These are phyloP conservation scores for Paramormyrops kingsleyae DNA, from an alignment of 2,113 vertebrate species.

Conservation along the genomic window DNA sequence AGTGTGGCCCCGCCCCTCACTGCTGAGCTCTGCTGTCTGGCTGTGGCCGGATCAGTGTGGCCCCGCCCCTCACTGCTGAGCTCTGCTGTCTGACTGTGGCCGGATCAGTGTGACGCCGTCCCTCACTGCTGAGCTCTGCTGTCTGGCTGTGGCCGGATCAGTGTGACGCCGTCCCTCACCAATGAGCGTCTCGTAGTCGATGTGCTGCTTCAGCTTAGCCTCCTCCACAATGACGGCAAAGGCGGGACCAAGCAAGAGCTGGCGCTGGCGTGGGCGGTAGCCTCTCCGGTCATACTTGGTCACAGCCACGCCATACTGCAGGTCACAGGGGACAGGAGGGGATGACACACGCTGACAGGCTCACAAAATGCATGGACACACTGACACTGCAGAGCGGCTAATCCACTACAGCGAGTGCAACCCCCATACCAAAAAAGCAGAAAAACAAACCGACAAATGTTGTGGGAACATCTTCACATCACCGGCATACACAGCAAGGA, in stretches of 20 bases:
- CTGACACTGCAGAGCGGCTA: not conserved
- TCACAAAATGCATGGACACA: not conserved
- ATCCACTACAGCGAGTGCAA: not conserved
- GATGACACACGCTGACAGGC: not conserved
- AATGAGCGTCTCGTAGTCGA: conserved; percentile 77
- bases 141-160: not conserved
- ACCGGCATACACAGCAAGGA: not conserved
- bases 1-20: conserved; percentile 44
- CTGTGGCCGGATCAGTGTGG: not conserved
- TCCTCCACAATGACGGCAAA: conserved; percentile 77
- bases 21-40: conserved; percentile 53
- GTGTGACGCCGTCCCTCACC: conserved; percentile 50
- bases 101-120: not conserved
- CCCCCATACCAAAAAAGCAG: not conserved
- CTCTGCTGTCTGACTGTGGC: not conserved
- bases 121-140: conserved; percentile 66
- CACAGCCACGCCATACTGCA: conserved; percentile 81
- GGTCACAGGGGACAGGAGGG: not conserved
- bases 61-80: conserved; percentile 66
- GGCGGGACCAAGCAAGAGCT: conserved; percentile 76
- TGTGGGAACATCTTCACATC: not conserved
- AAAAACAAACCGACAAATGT: not conserved
- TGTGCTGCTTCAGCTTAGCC: conserved; percentile 84
- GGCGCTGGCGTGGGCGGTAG: conserved; percentile 78
- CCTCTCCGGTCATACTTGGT: conserved; percentile 91